phyloP scores from a whole-genome alignment of 2,113 vertebrate species.

The Bubalus kerabau region DNA sequence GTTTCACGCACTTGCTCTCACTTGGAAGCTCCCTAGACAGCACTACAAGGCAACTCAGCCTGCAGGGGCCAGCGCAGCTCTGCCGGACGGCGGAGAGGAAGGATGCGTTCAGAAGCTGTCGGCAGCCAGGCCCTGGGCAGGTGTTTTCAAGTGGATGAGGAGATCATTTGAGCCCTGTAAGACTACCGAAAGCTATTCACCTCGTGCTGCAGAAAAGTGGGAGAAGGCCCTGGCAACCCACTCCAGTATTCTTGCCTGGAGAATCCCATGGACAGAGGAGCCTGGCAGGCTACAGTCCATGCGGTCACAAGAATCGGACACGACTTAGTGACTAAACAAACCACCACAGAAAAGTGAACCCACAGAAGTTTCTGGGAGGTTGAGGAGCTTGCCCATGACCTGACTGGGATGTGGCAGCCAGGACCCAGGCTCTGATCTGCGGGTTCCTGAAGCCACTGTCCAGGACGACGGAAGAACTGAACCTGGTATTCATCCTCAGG shows the following conservation, averaged over 20 bases:
- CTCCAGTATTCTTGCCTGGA: too few species aligned
- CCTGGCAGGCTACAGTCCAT: too few species aligned
- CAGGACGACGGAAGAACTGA: rapidly evolving
- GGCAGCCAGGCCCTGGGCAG: rapidly evolving
- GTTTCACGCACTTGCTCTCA: rapidly evolving
- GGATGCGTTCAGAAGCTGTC: rapidly evolving
- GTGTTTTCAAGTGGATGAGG: neutral
- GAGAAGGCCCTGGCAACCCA: too few species aligned
- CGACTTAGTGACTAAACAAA: too few species aligned
- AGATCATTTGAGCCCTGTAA: rapidly evolving
- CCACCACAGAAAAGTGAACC: neutral
- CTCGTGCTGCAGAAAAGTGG: too few species aligned
- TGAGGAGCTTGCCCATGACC: neutral
- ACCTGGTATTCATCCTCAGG: rapidly evolving
- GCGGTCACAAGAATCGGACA: too few species aligned
- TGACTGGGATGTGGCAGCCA: rapidly evolving
- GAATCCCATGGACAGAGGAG: too few species aligned
- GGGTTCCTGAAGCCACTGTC: rapidly evolving
- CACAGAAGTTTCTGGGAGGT: neutral
- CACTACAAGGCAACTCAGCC: rapidly evolving
- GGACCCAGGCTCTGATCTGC: rapidly evolving
- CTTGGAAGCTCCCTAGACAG: rapidly evolving
- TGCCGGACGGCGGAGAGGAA: rapidly evolving
- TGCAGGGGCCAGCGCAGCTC: neutral
- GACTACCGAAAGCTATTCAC: rapidly evolving